phyloP scores from a whole-genome alignment of 2,888 invertebrate genomes.

The Parascotia fuliginaria region DNA sequence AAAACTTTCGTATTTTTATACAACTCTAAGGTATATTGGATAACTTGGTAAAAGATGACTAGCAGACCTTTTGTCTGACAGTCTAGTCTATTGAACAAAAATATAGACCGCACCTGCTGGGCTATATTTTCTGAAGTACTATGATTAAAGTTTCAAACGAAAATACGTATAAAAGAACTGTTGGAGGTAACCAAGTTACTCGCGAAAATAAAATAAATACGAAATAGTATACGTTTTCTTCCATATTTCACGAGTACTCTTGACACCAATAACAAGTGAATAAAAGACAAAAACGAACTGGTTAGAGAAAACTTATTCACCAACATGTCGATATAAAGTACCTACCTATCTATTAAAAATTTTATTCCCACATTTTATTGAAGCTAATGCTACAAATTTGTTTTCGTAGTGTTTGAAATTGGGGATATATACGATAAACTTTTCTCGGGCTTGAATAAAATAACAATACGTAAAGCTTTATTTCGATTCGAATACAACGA shows the following conservation, averaged over 20 bases:
- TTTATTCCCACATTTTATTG: slow-evolving; percentile 19
- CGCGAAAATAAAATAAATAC: slow-evolving; percentile 16
- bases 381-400: slow-evolving; percentile 12
- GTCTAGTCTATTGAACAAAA: slow-evolving; percentile 16
- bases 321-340: background rate
- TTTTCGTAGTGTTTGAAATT: slow-evolving; percentile 33
- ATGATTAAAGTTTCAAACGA: slow-evolving; percentile 20
- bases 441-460: slow-evolving; percentile 40
- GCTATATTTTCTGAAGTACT: slow-evolving; percentile 9
- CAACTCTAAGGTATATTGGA: slow-evolving; percentile 47
- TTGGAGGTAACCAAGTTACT: slow-evolving; percentile 8
- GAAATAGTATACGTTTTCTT: slow-evolving; percentile 16
- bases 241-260: slow-evolving; percentile 35
- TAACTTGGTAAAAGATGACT: slow-evolving; percentile 39
- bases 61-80: slow-evolving; percentile 15
- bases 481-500: slow-evolving; percentile 32
- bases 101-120: slow-evolving; percentile 6
- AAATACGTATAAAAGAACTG: slow-evolving; percentile 17
- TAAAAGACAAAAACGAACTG: slow-evolving; percentile 1
- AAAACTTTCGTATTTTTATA: slow-evolving; percentile 63
- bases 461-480: slow-evolving; percentile 49
- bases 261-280: slow-evolving; percentile 12
- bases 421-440: slow-evolving; percentile 37
- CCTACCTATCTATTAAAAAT: slow-evolving; percentile 5
- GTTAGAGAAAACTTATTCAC: background rate